A percentile compares a stretch with the other conserved stretches of the same genome.
Conservation (phyloP, 2,888 invertebrate genomes). For the Agrochola litura region DNA sequence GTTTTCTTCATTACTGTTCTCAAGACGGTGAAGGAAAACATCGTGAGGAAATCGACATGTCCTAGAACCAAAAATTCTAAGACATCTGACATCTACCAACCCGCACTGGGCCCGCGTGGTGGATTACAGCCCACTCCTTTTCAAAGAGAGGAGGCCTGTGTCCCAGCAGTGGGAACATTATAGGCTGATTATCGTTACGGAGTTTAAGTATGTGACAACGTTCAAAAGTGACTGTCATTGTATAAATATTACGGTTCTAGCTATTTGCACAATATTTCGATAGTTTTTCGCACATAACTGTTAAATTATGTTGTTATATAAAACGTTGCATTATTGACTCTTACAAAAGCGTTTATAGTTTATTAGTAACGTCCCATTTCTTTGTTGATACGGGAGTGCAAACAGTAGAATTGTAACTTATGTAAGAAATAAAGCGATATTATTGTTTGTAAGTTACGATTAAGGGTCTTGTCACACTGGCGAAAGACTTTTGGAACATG, state of each 20-base stretch:
- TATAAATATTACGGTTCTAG: neutral
- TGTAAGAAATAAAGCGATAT: constrained; percentile 14
- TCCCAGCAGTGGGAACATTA: neutral
- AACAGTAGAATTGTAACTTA: constrained; percentile 13
- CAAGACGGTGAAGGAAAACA: no score
- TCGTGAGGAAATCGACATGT: no score
- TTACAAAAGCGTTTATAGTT: constrained; percentile 22
- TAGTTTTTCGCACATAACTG: constrained; percentile 24
- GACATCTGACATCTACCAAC: neutral
- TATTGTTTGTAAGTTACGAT: constrained; percentile 14
- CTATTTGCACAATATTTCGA: constrained; percentile 2
- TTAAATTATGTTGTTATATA: constrained; percentile 6
- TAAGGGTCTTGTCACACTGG: neutral
- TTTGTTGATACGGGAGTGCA: constrained; percentile 28
- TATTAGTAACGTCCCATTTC: constrained; percentile 35
- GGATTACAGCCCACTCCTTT: neutral
- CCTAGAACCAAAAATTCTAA: neutral
- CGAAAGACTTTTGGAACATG: no score
- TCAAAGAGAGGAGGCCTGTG: neutral
- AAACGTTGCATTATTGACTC: constrained; percentile 8
- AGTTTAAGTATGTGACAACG: no score
- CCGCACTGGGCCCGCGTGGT: neutral
- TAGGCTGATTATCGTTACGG: neutral
- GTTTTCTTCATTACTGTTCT: neutral
- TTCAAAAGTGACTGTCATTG: neutral